Conservation (phyloP, 2,888 invertebrate species). For the Crossocerus cetratus region DNA sequence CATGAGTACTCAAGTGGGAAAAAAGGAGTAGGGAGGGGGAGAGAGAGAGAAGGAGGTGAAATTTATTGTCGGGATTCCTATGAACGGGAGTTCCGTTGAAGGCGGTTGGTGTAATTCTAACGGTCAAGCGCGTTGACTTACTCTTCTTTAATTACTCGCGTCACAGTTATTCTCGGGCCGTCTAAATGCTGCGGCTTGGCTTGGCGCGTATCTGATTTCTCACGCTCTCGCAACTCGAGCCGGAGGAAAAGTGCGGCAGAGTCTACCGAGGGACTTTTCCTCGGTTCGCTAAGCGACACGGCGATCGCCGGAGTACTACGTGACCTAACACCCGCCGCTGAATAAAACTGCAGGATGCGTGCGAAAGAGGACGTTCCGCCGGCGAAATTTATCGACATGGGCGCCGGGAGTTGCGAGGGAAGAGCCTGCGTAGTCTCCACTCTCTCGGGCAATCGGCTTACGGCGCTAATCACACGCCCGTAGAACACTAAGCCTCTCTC, state of each 20-base stretch:
- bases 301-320: not conserved
- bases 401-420: not conserved
- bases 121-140: constrained; percentile 33
- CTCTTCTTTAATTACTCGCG: constrained; percentile 40
- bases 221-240: constrained; percentile 19
- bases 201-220: constrained; percentile 40
- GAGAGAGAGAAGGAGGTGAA: not conserved
- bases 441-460: constrained; percentile 6
- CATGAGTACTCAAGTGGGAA: too few relatives aligned
- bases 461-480: constrained; percentile 9
- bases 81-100: constrained; percentile 28
- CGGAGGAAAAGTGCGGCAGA: too few relatives aligned
- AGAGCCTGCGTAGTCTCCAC: constrained; percentile 22
- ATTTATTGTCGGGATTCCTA: constrained; percentile 33
- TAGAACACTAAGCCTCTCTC: not conserved
- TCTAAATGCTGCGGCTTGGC: constrained; percentile 23
- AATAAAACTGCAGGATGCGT: constrained; percentile 33
- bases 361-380: constrained; percentile 19
- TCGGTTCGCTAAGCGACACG: constrained; percentile 11
- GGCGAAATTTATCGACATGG: constrained; percentile 29
- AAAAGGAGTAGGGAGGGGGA: not conserved
- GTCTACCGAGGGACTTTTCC: constrained; percentile 20
- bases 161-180: constrained; percentile 12
- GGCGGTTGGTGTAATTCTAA: constrained; percentile 16
- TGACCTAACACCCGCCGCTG: constrained; percentile 30